A percentile compares a stretch with the other conserved stretches of the same genome.
phyloP scores from a whole-genome alignment of 2,888 invertebrate species.

The Thymelicus lineola region DNA sequence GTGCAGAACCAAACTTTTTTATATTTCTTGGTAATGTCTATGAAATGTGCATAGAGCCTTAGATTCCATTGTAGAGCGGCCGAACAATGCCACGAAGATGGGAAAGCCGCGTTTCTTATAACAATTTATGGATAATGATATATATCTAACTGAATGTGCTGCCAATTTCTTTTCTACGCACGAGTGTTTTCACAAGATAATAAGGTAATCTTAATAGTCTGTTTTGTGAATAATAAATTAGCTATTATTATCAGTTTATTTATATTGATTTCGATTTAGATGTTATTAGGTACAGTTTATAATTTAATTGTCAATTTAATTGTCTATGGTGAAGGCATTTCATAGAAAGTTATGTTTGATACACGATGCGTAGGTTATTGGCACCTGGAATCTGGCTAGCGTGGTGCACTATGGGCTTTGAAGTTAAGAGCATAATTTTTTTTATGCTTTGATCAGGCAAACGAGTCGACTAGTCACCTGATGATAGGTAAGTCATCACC shows the following conservation, averaged over 20 bases:
- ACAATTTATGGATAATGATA: constrained; percentile 36
- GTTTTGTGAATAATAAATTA: background rate
- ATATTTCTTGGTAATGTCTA: background rate
- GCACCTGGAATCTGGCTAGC: no score
- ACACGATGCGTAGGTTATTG: no score
- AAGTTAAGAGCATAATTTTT: no score
- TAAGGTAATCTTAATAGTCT: constrained; percentile 2
- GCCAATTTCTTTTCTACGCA: constrained; percentile 16
- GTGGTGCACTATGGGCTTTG: no score
- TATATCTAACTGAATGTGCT: constrained; percentile 17
- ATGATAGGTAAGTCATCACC: no score
- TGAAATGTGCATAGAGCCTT: constrained; percentile 27
- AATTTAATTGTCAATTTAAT: no score
- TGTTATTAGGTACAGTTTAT: no score
- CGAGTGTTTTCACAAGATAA: constrained; percentile 13
- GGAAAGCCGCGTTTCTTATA: constrained; percentile 35
- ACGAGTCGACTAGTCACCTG: no score
- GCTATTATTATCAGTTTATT: background rate
- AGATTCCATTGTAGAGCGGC: constrained; percentile 16
- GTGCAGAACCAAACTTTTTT: background rate
- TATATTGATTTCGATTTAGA: background rate
- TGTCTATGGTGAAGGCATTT: no score
- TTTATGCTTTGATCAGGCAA: no score
- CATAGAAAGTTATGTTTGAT: no score
- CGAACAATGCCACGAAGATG: constrained; percentile 34